Base-by-base conservation (phyloP, 2,888 invertebrate species). In the Drosophila emarginata region DNA sequence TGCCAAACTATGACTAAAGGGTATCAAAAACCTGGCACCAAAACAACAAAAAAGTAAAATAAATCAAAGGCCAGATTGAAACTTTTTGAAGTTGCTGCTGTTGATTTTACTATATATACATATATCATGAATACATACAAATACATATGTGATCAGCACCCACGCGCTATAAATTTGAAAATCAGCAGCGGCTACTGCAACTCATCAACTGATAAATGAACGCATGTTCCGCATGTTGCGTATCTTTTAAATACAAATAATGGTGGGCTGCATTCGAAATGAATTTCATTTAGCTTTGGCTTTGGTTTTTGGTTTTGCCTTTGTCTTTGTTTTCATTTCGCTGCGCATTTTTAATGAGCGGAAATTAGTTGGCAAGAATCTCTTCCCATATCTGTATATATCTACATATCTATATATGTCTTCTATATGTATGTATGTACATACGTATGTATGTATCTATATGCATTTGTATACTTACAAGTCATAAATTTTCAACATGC, bases 281-380 rank as follows among this genome's bases (percentile, higher is more conserved):
- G 45, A 45, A 12, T 45, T 45, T 45, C 45, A 45, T 45, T 45
- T 45, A 4, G 45, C 18, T 45, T 45, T 45, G 40, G 40, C 40
- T 45, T 21, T n/a, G 21, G 40, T 26, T 53, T 45, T 28, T 45
- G 50, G 61, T 45, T 51, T 12, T 58, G 37, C 56, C 70, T 52
- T 57, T 56, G 50, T 70, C 67, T 72, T 66, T 61, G 60, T 72
- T 72, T 71, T 67, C 65, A 60, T 53, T 64, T 64, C 70, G 78
- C 57, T 77, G 80, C 72, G 78, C 81, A 82, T 81, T 79, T 79
- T 79, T 82, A 83, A 83, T 85, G 85, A 82, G 85, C 83, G 85
- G 85, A 83, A 82, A 83, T 83, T 80, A 79, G 85, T 76, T 82
- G 82, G 78, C 78, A 82, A 85, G 79, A 78, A 45, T 45, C 45